Evolutionary conservation across 2,888 invertebrate species (phyloP), one percentile per base, ranked within the genome.

Genomic region (Tinea semifulvella): DNA sequence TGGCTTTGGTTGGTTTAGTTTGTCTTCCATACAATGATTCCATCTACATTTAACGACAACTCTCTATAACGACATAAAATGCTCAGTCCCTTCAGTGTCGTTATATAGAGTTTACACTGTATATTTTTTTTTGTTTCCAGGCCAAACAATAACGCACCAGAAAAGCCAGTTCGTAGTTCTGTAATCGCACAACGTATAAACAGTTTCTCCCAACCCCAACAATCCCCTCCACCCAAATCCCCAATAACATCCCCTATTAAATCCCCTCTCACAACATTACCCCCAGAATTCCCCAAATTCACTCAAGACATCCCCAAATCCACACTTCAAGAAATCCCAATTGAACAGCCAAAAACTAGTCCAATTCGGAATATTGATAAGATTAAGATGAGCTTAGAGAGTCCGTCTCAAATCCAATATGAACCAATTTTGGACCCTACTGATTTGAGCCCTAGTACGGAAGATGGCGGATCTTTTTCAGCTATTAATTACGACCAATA

Each of bases 111-210:
- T n/a, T n/a, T n/a, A n/a, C n/a, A n/a, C n/a, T n/a, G n/a, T n/a
- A n/a, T n/a, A n/a, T n/a, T n/a, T n/a, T n/a, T 7, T 38, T 18
- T 38, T 8, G 8, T 13, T 40, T 40, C 10, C 44, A 47, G 47
- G 20, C 25, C 35, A 11, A 47, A 26, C 38, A 44, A 71, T 20
- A 65, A 45, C 18, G 56, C 82, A 45, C 89, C 89, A 42, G 86
- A 86, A 43, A 89, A 89, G 51, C 89, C 89, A 3, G 80, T 85
- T 19, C 83, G 89, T 36, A 86, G 84, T 61, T 88, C 88, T 0
- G 83, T 85, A 6, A 83, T 88, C 56, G 84, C 87, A 10, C 87
- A 87, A 57, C 80, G 85, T 27, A 85, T 86, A 48, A 85, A 84
- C 65, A 80, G 83, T 5, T 81, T 86, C 63, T 67, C 70, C 2